Conservation (phyloP, 1,140 invertebrate species). For the Lithobius niger region DNA sequence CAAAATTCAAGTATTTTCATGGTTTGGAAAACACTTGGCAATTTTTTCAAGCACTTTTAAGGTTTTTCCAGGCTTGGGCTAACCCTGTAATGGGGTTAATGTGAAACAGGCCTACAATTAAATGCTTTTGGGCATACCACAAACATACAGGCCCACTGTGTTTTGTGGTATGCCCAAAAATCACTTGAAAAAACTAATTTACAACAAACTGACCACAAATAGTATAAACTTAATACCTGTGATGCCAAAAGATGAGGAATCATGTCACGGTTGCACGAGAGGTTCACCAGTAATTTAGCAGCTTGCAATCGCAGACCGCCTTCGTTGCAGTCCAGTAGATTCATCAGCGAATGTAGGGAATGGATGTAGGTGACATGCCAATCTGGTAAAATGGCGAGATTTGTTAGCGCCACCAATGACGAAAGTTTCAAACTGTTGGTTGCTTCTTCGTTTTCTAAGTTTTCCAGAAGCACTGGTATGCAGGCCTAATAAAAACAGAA, state of each 20-base stretch:
- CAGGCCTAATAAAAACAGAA: conserved; percentile 26
- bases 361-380: conserved; percentile 36
- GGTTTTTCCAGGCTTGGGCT: too few species aligned
- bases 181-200: not conserved
- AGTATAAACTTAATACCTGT: conserved; percentile 36
- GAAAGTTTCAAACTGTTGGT: conserved; percentile 25
- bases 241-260: conserved; percentile 46
- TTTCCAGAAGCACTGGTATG: conserved; percentile 32
- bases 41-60: too few species aligned
- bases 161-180: too few species aligned
- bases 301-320: conserved; percentile 38
- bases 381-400: conserved; percentile 34
- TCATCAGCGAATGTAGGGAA: conserved; percentile 23
- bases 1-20: too few species aligned
- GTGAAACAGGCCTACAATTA: too few species aligned
- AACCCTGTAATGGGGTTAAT: too few species aligned
- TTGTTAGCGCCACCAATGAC: conserved; percentile 34
- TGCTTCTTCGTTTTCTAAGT: conserved; percentile 24
- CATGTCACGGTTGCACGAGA: conserved; percentile 47
- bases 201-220: conserved; percentile 2
- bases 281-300: conserved; percentile 47
- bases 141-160: too few species aligned
- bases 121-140: too few species aligned
- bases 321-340: conserved; percentile 29
- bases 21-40: too few species aligned